Evolutionary conservation across 2,888 invertebrate genomes (phyloP), one percentile per base, ranked within the genome.

Genomic region (Bruchidius siliquastri): DNA sequence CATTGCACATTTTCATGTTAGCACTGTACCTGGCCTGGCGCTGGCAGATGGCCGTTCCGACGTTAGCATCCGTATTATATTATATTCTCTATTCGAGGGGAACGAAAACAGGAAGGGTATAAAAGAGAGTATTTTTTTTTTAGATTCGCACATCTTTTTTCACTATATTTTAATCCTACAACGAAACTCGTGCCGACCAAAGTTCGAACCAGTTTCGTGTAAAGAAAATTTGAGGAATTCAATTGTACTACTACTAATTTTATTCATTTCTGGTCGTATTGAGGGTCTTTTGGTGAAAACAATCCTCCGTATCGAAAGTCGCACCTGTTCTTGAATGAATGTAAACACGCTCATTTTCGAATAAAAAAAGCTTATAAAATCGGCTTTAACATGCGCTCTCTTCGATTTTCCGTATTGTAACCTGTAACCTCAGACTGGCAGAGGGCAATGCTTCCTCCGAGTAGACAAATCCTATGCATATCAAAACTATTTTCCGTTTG

Each of bases 401-500:
- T n/a, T n/a, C n/a, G n/a, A n/a, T 49, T 4, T 49, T 49, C 49
- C 49, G 49, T 13, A 49, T 49, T 13, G 49, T 49, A 49, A 49
- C 49, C 49, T 49, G 49, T 49, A 49, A 49, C 49, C 49, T 13
- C 49, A 49, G 6, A 49, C 49, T 49, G 13, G 49, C 49, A 22
- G 74, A 77, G 77, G 78, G 78, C 78, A 78, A 77, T 76, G 77
- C 70, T 76, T 78, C 76, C 72, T 74, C 75, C 73, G 49, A 49
- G 13, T 18, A 49, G 49, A 49, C 49, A 49, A 49, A 49, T 49
- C 49, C 10, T 49, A 68, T 68, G 73, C 70, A 72, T 77, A 81
- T 83, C 82, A 82, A 82, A 82, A 84, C 82, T 83, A 77, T 76
- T 79, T 84, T 84, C 83, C 80, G 71, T 76, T 74, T 81, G 84